Evolutionary conservation across 2,888 invertebrate species (phyloP).

Genomic region (Synergus laeviventris): DNA sequence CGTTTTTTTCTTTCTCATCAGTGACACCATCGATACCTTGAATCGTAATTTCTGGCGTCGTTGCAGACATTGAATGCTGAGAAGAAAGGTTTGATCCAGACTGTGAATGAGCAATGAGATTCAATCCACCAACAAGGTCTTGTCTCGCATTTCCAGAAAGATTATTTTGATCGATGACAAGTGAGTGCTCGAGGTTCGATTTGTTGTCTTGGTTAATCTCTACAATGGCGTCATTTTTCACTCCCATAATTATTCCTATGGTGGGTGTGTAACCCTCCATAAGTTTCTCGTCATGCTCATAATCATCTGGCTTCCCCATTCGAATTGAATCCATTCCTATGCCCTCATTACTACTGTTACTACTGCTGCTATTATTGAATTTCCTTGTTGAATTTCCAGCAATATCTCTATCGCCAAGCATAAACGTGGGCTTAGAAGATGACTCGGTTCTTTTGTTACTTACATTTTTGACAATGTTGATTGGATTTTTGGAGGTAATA

Average conservation of each 20-base stretch:
- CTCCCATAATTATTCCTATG: constrained; percentile 81
- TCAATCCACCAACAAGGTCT: constrained; percentile 51
- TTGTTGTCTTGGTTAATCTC: constrained; percentile 50
- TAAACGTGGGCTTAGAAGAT: constrained; percentile 67
- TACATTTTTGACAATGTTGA: constrained; percentile 60
- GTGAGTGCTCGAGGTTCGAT: not conserved
- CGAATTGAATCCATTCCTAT: constrained; percentile 73
- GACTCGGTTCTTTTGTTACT: constrained; percentile 55
- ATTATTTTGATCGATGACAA: not conserved
- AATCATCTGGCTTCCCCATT: constrained; percentile 60
- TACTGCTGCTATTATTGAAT: constrained; percentile 76
- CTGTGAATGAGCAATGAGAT: constrained; percentile 51
- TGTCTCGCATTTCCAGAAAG: constrained; percentile 22
- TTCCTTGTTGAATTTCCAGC: constrained; percentile 76
- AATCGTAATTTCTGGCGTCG: constrained; percentile 82
- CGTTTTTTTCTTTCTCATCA: constrained; percentile 71
- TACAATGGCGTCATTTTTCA: constrained; percentile 61
- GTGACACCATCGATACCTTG: constrained; percentile 59
- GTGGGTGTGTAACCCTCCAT: constrained; percentile 81
- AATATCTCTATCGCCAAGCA: constrained; percentile 67
- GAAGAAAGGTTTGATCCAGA: constrained; percentile 62
- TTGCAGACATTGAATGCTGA: constrained; percentile 72
- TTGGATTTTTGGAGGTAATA: constrained; percentile 76
- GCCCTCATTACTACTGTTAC: constrained; percentile 79
- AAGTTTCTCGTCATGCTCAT: constrained; percentile 64